Evolutionary conservation across 2,113 vertebrate species (phyloP).

Genomic region (Loxodonta africana): DNA sequence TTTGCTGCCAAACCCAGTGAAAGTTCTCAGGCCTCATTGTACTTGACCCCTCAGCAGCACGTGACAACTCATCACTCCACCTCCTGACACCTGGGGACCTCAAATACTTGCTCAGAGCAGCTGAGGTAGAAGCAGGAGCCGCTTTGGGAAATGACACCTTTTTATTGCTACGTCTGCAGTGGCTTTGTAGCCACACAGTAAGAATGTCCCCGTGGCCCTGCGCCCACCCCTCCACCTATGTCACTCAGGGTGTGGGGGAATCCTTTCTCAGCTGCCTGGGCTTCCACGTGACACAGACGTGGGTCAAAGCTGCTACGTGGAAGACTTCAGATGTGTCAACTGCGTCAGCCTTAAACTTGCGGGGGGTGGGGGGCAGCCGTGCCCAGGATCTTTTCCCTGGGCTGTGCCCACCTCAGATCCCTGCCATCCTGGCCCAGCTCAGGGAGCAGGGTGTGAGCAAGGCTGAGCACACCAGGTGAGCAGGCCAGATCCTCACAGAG

Average conservation of each 20-base stretch:
- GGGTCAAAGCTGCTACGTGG: too few relatives aligned
- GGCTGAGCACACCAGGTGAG: background rate
- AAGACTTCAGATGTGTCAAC: too few relatives aligned
- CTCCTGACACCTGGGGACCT: background rate
- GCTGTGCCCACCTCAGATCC: background rate
- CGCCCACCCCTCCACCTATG: background rate
- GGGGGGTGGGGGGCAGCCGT: too few relatives aligned
- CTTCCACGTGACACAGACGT: too few relatives aligned
- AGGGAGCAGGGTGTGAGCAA: background rate
- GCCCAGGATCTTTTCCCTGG: too few relatives aligned
- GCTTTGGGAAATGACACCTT: slow-evolving; percentile 79
- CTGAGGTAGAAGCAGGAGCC: slow-evolving; percentile 8
- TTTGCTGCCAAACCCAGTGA: background rate
- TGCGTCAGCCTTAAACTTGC: too few relatives aligned
- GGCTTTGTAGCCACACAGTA: slow-evolving; percentile 79
- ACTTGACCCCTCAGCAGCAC: background rate
- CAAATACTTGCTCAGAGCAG: background rate
- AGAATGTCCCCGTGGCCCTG: slow-evolving; percentile 59
- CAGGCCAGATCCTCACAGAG: background rate
- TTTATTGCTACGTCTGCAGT: slow-evolving; percentile 84
- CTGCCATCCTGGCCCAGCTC: background rate
- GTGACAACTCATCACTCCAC: too few relatives aligned
- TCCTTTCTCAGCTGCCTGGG: background rate
- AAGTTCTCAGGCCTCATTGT: background rate
- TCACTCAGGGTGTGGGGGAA: background rate